These are phyloP conservation scores for Chromobotia macracanthus DNA, from an alignment of 2,797 vertebrate species.

Conservation along the genomic window DNA sequence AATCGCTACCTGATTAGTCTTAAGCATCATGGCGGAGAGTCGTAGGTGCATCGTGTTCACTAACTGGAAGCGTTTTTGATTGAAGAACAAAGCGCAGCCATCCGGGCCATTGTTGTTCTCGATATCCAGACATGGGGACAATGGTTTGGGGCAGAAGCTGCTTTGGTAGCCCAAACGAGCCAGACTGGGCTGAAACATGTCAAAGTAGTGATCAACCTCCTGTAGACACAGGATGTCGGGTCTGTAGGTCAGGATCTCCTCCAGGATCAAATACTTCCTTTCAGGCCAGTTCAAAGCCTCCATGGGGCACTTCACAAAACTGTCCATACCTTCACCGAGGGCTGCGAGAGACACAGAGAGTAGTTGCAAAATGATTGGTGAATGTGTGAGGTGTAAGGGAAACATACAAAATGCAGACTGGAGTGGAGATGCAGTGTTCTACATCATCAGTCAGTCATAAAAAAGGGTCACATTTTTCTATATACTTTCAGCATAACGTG, in stretches of 20 bases:
- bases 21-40: slow-evolving; percentile 86
- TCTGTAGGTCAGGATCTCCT: slow-evolving; percentile 91
- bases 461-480: too few relatives aligned
- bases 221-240: slow-evolving; percentile 93
- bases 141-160: slow-evolving; percentile 90
- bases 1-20: slow-evolving; percentile 96
- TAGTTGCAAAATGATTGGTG: not conserved
- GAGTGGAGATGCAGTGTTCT: too few relatives aligned
- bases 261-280: slow-evolving; percentile 93
- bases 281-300: slow-evolving; percentile 94
- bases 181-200: slow-evolving; percentile 91
- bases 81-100: slow-evolving; percentile 92
- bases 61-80: slow-evolving; percentile 82
- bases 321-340: slow-evolving; percentile 93
- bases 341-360: slow-evolving; percentile 72
- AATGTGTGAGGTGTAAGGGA: not conserved
- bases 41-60: slow-evolving; percentile 80
- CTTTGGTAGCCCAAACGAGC: slow-evolving; percentile 89
- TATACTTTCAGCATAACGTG: not conserved
- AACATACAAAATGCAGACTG: too few relatives aligned
- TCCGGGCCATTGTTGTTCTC: slow-evolving; percentile 91
- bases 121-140: slow-evolving; percentile 92
- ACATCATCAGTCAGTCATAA: too few relatives aligned
- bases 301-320: slow-evolving; percentile 87
- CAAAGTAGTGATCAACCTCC: slow-evolving; percentile 95